A percentile compares a stretch with the other conserved stretches of the same genome.
phyloP scores from a whole-genome alignment of 2,113 vertebrate species.

The Suricata suricatta region DNA sequence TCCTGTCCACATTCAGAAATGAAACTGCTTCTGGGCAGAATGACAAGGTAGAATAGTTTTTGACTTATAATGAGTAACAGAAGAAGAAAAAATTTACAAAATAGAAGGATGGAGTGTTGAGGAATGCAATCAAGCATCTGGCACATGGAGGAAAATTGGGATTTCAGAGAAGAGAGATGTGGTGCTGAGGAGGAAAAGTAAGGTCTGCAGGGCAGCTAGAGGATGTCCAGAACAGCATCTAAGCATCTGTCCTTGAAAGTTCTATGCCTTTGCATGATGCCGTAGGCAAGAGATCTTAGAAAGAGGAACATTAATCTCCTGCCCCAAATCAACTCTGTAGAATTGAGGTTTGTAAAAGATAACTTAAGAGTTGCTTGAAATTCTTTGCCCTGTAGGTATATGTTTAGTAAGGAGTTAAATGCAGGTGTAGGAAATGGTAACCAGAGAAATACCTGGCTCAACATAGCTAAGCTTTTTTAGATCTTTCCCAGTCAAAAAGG shows the following conservation, averaged over 20 bases:
- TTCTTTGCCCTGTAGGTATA: neutral
- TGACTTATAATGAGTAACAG: neutral
- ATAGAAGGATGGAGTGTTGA: neutral
- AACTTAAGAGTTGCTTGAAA: neutral
- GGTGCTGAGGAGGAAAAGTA: neutral
- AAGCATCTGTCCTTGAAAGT: neutral
- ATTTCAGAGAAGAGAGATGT: neutral
- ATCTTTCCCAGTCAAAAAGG: neutral
- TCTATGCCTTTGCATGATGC: neutral
- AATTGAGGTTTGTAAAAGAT: neutral
- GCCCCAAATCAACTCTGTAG: neutral
- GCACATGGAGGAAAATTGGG: rapidly evolving
- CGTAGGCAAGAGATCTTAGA: neutral
- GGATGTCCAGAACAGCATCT: rapidly evolving
- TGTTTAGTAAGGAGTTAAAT: neutral
- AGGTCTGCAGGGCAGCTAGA: neutral
- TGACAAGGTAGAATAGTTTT: neutral
- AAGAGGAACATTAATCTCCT: neutral
- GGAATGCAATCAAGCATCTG: rapidly evolving
- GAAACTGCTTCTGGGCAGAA: neutral
- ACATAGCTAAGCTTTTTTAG: neutral
- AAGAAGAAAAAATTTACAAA: neutral
- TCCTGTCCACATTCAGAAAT: neutral
- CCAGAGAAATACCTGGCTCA: neutral
- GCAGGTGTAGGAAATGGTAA: neutral